These are phyloP conservation scores for Heteractis magnifica DNA, from an alignment of 92 coral and sea anemone genomes.

Conservation along the genomic window DNA sequence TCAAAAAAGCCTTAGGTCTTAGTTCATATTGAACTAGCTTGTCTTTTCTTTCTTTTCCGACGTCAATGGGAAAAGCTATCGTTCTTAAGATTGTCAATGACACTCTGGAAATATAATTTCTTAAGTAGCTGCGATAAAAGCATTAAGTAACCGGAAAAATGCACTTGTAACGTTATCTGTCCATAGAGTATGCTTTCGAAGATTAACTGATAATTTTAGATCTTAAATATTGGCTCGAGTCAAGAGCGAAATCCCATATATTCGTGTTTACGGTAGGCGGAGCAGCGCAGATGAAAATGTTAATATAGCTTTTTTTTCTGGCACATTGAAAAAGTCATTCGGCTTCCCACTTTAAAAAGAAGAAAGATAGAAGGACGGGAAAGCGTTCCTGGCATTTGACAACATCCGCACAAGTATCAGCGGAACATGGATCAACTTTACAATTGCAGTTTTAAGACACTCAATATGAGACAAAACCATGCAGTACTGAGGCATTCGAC, in stretches of 20 bases:
- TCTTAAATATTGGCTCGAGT: not conserved
- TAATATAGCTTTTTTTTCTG: too few species aligned
- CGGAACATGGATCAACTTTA: too few species aligned
- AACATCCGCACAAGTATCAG: too few species aligned
- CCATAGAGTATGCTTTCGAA: not conserved
- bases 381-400: too few species aligned
- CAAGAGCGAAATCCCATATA: not conserved
- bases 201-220: not conserved
- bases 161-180: conserved; percentile 22
- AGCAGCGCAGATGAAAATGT: not conserved
- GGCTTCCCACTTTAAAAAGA: too few species aligned
- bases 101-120: not conserved
- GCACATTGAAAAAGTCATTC: too few species aligned
- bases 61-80: not conserved
- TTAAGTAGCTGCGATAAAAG: conserved; percentile 6
- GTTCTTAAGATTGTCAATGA: conserved; percentile 14
- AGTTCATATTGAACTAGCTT: not conserved
- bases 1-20: not conserved
- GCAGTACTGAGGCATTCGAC: too few species aligned
- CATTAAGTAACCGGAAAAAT: conserved; percentile 29
- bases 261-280: not conserved
- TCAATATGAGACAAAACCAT: too few species aligned
- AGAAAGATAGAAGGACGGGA: too few species aligned
- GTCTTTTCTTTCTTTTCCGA: not conserved
- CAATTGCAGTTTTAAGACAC: too few species aligned